Evolutionary conservation across 2,113 vertebrate species (phyloP).

Genomic region (Protobothrops flavoviridis): DNA sequence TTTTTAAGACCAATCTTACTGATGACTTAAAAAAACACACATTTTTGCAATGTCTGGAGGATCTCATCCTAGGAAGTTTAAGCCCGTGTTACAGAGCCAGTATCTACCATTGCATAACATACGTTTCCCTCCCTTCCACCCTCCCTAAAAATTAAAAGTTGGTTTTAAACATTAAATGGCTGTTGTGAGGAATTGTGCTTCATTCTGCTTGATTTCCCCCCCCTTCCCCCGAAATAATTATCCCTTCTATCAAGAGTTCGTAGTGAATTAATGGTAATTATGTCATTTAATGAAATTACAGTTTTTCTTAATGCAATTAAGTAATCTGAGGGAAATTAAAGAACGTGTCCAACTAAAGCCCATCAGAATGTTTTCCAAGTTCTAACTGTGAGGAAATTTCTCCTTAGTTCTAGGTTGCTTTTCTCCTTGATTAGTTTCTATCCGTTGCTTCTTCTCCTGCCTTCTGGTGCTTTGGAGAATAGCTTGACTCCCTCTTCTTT

Average conservation of each 20-base stretch:
- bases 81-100: constrained; percentile 3
- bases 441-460: no score
- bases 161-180: constrained; percentile 60
- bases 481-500: no score
- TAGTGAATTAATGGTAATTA: constrained; percentile 76
- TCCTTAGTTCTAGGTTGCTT: no score
- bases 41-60: neutral
- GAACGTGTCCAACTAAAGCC: constrained; percentile 41
- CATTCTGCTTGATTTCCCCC: constrained; percentile 65
- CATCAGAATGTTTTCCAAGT: neutral
- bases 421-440: no score
- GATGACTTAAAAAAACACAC: neutral
- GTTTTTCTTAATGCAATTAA: constrained; percentile 72
- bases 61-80: neutral
- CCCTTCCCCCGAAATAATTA: constrained; percentile 70
- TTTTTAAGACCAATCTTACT: no score
- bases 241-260: constrained; percentile 75
- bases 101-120: constrained; percentile 38
- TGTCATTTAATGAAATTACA: constrained; percentile 77
- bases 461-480: no score
- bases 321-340: constrained; percentile 67
- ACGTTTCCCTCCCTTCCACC: constrained; percentile 26
- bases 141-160: constrained; percentile 56
- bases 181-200: constrained; percentile 71
- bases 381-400: no score